Evolutionary conservation across 2,888 invertebrate species (phyloP), one percentile per base, ranked within the genome.

Genomic region (Noctuana brunneofusca): DNA sequence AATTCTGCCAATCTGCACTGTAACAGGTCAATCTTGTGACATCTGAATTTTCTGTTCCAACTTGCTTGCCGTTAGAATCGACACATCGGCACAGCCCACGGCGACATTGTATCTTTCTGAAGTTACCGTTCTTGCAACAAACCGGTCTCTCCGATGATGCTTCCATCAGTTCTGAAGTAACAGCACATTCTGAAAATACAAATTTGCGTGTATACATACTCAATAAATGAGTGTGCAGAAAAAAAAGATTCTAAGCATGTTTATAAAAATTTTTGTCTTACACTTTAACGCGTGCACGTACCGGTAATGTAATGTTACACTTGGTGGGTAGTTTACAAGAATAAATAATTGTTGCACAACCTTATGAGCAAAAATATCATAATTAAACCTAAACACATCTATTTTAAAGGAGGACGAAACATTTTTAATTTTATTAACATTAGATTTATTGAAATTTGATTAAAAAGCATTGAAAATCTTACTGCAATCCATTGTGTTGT

Each of bases 81-180:
- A 95, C 94, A 73, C 95, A 95, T 43, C 92, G 92, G 71, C 95
- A 95, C 30, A 81, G 68, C 0, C 93, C 93, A 1, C 93, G 88
- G 6, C 93, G 89, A 73, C 94, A 95, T 73, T 95, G 95, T 53
- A 93, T 84, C 3, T 74, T 71, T 56, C 93, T 83, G 75, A 93
- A 95, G 76, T 94, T 95, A 12, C 95, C 95, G 75, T 94, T 94
- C 6, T 75, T 71, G 69, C 93, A 93, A 73, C 95, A 95, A 0
- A 86, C 78, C 0, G 95, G 95, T 52, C 86, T 78, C 67, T 92
- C 91, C 0, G 72, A 69, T 0, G 87, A 83, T 52, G 81, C 75
- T 0, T 75, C 72, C 79, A 94, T 82, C 8, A 93, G 60, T 20
- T 82, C 70, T 1, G 84, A 76, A 0, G 94, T 92, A 73, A 92